A percentile compares a stretch with the other conserved stretches of the same genome.
phyloP scores from a whole-genome alignment of 2,113 vertebrate genomes.

The Perca flavescens region DNA sequence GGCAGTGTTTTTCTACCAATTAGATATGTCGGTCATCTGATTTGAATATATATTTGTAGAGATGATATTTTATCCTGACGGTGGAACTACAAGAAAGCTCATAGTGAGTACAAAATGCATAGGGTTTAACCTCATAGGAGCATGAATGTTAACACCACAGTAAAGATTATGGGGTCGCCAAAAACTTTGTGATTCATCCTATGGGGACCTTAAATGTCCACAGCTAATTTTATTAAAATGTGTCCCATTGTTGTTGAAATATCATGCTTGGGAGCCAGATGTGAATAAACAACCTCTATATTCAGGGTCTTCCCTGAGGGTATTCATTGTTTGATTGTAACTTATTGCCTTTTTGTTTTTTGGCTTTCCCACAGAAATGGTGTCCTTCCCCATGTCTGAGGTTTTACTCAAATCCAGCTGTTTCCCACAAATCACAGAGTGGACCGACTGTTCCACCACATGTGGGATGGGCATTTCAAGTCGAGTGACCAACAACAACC shows the following conservation, averaged over 20 bases:
- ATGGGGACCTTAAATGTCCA: too few species aligned
- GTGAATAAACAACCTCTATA: background rate
- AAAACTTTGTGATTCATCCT: background rate
- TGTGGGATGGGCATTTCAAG: slow-evolving; percentile 85
- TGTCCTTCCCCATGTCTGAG: slow-evolving; percentile 44
- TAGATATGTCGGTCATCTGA: background rate
- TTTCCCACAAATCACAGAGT: slow-evolving; percentile 78
- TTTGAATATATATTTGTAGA: background rate
- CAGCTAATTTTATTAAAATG: background rate
- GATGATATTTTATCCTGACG: background rate
- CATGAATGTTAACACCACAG: background rate
- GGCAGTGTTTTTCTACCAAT: background rate
- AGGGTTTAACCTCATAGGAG: background rate
- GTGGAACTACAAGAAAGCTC: background rate
- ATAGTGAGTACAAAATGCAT: background rate
- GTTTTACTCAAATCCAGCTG: slow-evolving; percentile 61
- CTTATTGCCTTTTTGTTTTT: background rate
- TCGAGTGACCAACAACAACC: slow-evolving; percentile 82
- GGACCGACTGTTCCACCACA: slow-evolving; percentile 82
- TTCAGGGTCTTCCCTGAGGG: background rate
- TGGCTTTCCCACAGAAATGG: slow-evolving; percentile 63
- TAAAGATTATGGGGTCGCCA: background rate
- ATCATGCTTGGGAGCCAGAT: background rate
- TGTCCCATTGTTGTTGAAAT: background rate
- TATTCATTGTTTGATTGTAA: background rate